Evolutionary conservation across 2,888 invertebrate genomes (phyloP).

Genomic region (Cataglyphis albicans): DNA sequence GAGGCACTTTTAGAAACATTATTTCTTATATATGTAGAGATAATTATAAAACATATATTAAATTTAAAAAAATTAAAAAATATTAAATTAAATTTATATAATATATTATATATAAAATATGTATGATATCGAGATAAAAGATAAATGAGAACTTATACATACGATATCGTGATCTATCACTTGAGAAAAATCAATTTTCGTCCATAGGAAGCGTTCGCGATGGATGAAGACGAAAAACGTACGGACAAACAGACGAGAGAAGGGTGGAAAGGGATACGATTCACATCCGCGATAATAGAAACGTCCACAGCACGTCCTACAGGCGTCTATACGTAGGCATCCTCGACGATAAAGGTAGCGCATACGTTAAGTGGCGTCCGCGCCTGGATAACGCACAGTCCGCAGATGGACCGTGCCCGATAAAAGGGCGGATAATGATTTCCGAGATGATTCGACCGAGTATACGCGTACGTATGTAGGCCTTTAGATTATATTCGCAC

Average conservation of each 20-base stretch:
- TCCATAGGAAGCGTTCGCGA: background rate
- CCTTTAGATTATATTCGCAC: conserved; percentile 24
- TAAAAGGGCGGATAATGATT: conserved; percentile 67
- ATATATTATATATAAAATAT: background rate
- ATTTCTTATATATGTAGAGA: background rate
- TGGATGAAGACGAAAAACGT: conserved; percentile 7
- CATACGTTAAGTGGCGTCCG: conserved; percentile 49
- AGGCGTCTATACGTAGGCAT: conserved; percentile 26
- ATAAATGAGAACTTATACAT: no score
- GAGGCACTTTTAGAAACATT: background rate
- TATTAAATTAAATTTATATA: background rate
- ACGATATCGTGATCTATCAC: background rate
- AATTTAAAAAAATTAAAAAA: background rate
- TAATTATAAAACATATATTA: background rate
- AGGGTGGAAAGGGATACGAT: conserved; percentile 61
- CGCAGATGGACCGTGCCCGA: conserved; percentile 47
- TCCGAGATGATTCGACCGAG: conserved; percentile 34
- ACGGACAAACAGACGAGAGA: conserved; percentile 38
- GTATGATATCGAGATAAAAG: background rate
- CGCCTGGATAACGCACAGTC: conserved; percentile 9
- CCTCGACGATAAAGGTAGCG: conserved; percentile 58
- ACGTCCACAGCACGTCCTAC: conserved; percentile 51
- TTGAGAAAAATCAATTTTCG: conserved; percentile 14
- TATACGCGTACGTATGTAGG: background rate
- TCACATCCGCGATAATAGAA: conserved; percentile 67